A percentile compares a stretch with the other conserved stretches of the same genome.
These are phyloP conservation scores for Eolophus roseicapilla DNA, from an alignment of 2,113 vertebrate genomes.

Conservation along the genomic window DNA sequence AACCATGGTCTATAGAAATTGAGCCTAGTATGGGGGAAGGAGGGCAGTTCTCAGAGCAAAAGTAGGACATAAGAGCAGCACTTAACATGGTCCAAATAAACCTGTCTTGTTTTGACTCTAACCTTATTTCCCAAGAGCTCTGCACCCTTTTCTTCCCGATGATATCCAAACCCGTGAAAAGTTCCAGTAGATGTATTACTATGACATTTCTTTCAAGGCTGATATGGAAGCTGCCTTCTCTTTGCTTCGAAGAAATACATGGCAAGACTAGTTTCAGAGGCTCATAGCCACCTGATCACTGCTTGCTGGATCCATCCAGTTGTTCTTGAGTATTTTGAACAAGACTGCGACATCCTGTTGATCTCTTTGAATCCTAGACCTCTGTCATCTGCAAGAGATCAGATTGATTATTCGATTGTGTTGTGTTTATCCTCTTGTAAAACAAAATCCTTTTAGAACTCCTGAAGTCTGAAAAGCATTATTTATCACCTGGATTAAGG, in stretches of 20 bases:
- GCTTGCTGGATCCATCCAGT: not conserved
- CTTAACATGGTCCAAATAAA: not conserved
- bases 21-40: not conserved
- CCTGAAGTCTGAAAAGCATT: not conserved
- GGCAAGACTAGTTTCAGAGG: not conserved
- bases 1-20: not conserved
- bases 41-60: not conserved
- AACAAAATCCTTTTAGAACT: not conserved
- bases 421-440: not conserved
- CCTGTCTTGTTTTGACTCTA: not conserved
- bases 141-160: not conserved
- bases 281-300: not conserved
- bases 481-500: not conserved
- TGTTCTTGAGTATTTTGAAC: not conserved
- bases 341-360: not conserved
- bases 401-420: not conserved
- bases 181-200: not conserved
- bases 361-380: not conserved
- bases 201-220: not conserved
- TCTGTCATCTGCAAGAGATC: not conserved
- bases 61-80: not conserved
- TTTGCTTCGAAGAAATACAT: not conserved
- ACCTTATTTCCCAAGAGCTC: not conserved
- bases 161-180: not conserved
- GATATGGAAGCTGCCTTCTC: not conserved